Percentiles rank a stretch among this genome's conserved stretches.
These are phyloP conservation scores for Drosophila nigromelanica DNA, from an alignment of 1,140 invertebrate genomes.

Conservation along the genomic window DNA sequence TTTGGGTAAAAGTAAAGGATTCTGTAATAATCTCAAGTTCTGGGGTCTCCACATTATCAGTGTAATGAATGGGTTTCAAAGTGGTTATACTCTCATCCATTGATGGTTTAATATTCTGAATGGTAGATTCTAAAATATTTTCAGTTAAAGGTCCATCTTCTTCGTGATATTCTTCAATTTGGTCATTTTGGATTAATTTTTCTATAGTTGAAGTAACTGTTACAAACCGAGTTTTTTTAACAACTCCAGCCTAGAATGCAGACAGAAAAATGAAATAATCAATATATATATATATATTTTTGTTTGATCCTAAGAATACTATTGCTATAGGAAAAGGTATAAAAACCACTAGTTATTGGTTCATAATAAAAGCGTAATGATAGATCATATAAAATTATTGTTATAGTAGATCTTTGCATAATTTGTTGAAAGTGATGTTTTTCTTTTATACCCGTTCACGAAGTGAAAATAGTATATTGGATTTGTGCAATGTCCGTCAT, in stretches of 20 bases:
- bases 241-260: conserved; percentile 90
- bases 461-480: too few species aligned
- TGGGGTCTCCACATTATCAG: conserved; percentile 90
- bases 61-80: conserved; percentile 90
- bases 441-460: too few species aligned
- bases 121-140: conserved; percentile 92
- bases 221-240: conserved; percentile 93
- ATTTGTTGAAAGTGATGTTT: too few species aligned
- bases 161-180: conserved; percentile 84
- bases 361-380: too few species aligned
- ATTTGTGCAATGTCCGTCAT: too few species aligned
- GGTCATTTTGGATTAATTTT: conserved; percentile 88
- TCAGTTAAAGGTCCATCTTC: conserved; percentile 91
- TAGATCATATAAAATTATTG: too few species aligned
- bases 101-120: conserved; percentile 89
- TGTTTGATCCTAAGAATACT: too few species aligned
- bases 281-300: too few species aligned
- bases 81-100: conserved; percentile 92
- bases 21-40: conserved; percentile 94
- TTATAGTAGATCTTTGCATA: too few species aligned
- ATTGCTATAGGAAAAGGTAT: too few species aligned
- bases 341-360: too few species aligned
- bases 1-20: conserved; percentile 94
- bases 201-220: conserved; percentile 93
- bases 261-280: not conserved